Evolutionary conservation across 2,888 invertebrate species (phyloP).

Genomic region (Poecilobothrus nobilitatus): DNA sequence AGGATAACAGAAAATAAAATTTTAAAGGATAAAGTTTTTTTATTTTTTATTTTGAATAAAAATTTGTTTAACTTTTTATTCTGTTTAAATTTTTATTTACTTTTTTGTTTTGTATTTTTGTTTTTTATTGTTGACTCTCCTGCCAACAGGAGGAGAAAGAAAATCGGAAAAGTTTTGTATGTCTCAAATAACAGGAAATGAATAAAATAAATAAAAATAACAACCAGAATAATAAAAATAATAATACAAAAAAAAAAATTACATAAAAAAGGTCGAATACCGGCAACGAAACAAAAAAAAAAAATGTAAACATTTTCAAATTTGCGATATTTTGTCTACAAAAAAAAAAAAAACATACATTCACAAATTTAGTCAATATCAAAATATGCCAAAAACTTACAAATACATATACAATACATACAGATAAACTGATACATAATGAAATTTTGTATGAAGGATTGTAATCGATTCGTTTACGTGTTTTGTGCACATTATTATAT

Average conservation of each 20-base stretch:
- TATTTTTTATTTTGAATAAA: not conserved
- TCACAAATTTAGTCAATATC: too few species aligned
- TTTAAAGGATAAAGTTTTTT: not conserved
- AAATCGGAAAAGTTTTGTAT: not conserved
- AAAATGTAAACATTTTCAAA: not conserved
- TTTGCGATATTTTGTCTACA: not conserved
- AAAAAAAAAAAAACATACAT: too few species aligned
- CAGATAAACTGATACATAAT: too few species aligned
- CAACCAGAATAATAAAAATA: not conserved
- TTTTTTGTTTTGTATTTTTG: not conserved
- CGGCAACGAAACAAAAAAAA: not conserved
- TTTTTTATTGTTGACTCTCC: not conserved
- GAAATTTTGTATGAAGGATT: too few species aligned
- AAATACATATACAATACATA: too few species aligned
- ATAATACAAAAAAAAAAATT: too few species aligned
- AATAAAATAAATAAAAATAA: conserved; percentile 1
- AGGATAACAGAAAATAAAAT: not conserved
- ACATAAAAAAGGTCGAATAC: not conserved
- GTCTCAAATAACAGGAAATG: conserved; percentile 1
- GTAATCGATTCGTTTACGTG: too few species aligned
- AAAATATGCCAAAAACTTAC: too few species aligned
- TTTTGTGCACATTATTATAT: too few species aligned
- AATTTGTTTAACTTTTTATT: not conserved
- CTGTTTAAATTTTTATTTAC: not conserved
- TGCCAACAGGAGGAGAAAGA: not conserved